Evolutionary conservation across 1,140 invertebrate genomes (phyloP).

Genomic region (Lethrus apterus): DNA sequence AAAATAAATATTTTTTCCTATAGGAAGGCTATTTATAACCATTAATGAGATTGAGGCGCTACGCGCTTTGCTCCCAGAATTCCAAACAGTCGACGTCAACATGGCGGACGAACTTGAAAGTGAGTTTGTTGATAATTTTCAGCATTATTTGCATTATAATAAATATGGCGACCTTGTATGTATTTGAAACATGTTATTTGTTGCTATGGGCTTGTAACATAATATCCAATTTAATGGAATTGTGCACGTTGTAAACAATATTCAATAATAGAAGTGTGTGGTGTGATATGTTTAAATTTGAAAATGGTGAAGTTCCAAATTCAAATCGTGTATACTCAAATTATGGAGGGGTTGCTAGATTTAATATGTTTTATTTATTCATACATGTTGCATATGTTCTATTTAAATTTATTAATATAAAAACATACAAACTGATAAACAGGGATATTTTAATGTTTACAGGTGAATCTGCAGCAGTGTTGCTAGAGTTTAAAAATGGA

Average conservation of each 20-base stretch:
- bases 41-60: conserved; percentile 13
- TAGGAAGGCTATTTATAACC: conserved; percentile 21
- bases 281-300: conserved; percentile 35
- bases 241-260: too few species aligned
- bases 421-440: background rate
- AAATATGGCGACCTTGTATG: too few species aligned
- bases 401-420: background rate
- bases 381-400: conserved; percentile 16
- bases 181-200: too few species aligned
- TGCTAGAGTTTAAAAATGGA: conserved; percentile 51
- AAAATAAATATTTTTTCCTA: too few species aligned
- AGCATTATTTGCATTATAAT: conserved; percentile 4
- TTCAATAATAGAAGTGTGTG: conserved; percentile 9
- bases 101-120: conserved; percentile 71
- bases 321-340: conserved; percentile 26
- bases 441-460: conserved; percentile 21
- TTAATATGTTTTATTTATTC: conserved; percentile 37
- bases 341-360: too few species aligned
- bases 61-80: conserved; percentile 26
- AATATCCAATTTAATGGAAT: too few species aligned
- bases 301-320: conserved; percentile 37
- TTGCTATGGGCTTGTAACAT: too few species aligned
- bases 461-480: conserved; percentile 47
- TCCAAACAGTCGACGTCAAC: conserved; percentile 49
- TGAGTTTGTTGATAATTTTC: conserved; percentile 46